phyloP scores from a whole-genome alignment of 1,140 invertebrate genomes.

The Planococcus citri region DNA sequence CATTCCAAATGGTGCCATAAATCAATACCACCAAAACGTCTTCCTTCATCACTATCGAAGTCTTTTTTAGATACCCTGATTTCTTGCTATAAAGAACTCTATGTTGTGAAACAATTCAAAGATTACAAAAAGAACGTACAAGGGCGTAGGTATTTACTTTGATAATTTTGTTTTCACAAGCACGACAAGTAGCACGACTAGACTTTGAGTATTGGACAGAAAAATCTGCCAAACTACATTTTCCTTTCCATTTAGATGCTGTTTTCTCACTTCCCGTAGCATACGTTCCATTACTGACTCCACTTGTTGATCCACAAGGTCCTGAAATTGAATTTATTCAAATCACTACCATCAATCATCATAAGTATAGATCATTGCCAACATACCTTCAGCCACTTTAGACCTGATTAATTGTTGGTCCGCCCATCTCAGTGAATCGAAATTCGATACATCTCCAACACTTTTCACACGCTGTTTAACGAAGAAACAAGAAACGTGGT shows the following conservation, averaged over 20 bases:
- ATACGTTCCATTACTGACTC: constrained; percentile 22
- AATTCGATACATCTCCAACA: constrained; percentile 68
- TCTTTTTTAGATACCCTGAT: constrained; percentile 76
- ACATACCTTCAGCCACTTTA: constrained; percentile 44
- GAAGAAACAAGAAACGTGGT: constrained; percentile 83
- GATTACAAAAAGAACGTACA: no score
- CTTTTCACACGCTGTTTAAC: constrained; percentile 57
- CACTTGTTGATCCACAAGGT: background rate
- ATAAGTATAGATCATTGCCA: no score
- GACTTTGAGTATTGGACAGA: constrained; percentile 81
- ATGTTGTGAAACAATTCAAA: constrained; percentile 17
- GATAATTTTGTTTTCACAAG: constrained; percentile 74
- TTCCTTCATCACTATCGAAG: constrained; percentile 64
- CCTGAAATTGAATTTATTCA: background rate
- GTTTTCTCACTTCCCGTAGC: constrained; percentile 1
- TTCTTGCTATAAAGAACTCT: constrained; percentile 43
- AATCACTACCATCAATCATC: no score
- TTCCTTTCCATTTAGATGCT: constrained; percentile 27
- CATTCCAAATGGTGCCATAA: constrained; percentile 89
- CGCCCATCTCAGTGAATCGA: constrained; percentile 65
- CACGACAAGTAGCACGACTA: constrained; percentile 60
- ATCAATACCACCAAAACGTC: constrained; percentile 64
- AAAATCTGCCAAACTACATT: constrained; percentile 49
- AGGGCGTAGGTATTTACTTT: constrained; percentile 40
- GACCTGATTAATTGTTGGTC: constrained; percentile 76